phyloP scores from a whole-genome alignment of 2,888 invertebrate genomes.

The Epinotia bilunana region DNA sequence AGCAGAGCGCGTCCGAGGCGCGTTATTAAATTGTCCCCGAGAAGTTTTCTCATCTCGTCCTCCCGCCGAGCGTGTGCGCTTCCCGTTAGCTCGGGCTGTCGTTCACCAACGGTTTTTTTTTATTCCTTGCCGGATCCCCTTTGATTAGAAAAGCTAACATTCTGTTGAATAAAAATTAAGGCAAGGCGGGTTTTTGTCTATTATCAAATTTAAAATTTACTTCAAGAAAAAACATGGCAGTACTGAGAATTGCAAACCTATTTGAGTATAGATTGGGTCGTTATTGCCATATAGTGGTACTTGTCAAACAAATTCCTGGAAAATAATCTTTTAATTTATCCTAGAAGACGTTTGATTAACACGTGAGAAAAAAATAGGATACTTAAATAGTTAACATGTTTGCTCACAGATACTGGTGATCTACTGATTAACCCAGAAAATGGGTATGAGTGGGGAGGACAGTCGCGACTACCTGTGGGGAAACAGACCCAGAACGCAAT shows the following conservation, averaged over 20 bases:
- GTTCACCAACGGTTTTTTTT: slow-evolving; percentile 56
- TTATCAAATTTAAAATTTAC: too few relatives aligned
- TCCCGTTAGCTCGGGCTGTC: slow-evolving; percentile 56
- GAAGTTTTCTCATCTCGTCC: slow-evolving; percentile 76
- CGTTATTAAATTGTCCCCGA: slow-evolving; percentile 77
- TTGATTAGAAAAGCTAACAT: slow-evolving; percentile 39
- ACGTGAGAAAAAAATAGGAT: too few relatives aligned
- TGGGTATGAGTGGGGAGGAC: slow-evolving; percentile 77
- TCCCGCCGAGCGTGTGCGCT: slow-evolving; percentile 51
- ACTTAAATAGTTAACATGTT: neutral
- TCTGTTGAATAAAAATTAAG: slow-evolving; percentile 4
- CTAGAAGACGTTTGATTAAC: too few relatives aligned
- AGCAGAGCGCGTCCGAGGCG: slow-evolving; percentile 59
- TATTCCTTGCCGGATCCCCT: slow-evolving; percentile 47
- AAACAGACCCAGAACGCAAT: slow-evolving; percentile 85
- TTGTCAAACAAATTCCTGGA: too few relatives aligned
- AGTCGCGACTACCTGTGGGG: slow-evolving; percentile 61
- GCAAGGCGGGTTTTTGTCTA: neutral
- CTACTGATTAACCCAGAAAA: slow-evolving; percentile 74
- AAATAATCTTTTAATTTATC: too few relatives aligned
- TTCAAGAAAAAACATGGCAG: too few relatives aligned
- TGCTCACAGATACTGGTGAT: slow-evolving; percentile 76
- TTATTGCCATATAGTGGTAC: too few relatives aligned
- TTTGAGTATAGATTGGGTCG: too few relatives aligned
- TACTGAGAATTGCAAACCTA: too few relatives aligned